A percentile compares a stretch with the other conserved stretches of the same genome.
Conservation (phyloP, 1,140 invertebrate species). For the Drosophila teissieri region DNA sequence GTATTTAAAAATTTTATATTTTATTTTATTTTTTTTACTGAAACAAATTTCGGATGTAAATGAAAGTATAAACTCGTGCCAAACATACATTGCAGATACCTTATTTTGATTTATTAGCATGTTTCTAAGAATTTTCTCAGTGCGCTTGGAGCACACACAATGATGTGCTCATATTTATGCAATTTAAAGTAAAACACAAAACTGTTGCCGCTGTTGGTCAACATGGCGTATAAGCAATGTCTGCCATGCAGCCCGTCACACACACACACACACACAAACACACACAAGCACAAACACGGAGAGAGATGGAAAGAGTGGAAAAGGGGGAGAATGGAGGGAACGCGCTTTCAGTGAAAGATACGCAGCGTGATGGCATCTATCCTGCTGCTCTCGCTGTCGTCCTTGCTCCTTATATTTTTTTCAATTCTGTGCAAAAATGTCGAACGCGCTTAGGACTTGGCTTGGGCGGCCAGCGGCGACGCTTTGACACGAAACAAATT, state of each 20-base stretch:
- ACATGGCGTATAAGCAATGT: conserved; percentile 77
- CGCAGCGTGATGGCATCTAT: conserved; percentile 55
- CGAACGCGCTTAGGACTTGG: conserved; percentile 77
- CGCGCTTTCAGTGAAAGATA: conserved; percentile 15
- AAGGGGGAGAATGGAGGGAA: not conserved
- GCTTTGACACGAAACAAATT: conserved; percentile 83
- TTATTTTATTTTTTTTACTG: too few species aligned
- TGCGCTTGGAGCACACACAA: conserved; percentile 19
- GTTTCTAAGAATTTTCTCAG: not conserved
- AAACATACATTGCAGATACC: too few species aligned
- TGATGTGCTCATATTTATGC: conserved; percentile 71
- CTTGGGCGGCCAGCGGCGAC: conserved; percentile 59
- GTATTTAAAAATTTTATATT: too few species aligned
- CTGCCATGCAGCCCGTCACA: conserved; percentile 56
- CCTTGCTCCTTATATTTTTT: conserved; percentile 48
- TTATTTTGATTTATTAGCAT: too few species aligned
- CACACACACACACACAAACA: conserved; percentile 2
- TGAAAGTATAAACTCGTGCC: too few species aligned
- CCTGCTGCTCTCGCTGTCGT: conserved; percentile 25
- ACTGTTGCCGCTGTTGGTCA: conserved; percentile 69
- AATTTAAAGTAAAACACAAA: conserved; percentile 83
- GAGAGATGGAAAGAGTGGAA: not conserved
- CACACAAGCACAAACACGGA: not conserved
- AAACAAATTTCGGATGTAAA: too few species aligned
- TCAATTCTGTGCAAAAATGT: conserved; percentile 77